A percentile compares a stretch with the other conserved stretches of the same genome.
Evolutionary conservation across 2,113 vertebrate species (phyloP).

Genomic region (Andinoacara biseriatus): DNA sequence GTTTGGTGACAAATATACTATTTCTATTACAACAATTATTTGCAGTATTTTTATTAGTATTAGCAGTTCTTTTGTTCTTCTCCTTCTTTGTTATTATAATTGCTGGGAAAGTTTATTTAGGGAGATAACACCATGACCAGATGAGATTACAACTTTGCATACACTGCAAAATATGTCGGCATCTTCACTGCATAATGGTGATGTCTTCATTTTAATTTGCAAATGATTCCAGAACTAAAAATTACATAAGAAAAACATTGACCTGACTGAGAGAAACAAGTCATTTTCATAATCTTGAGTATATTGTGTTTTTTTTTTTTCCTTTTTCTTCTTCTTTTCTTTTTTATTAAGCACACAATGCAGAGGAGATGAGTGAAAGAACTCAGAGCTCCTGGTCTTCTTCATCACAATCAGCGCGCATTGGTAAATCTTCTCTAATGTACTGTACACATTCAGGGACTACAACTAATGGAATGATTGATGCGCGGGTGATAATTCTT

Average conservation of each 20-base stretch:
- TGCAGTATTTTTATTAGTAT: no score
- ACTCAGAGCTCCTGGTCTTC: not conserved
- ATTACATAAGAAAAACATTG: not conserved
- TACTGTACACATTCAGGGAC: not conserved
- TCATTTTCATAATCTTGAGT: not conserved
- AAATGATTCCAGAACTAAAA: not conserved
- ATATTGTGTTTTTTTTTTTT: not conserved
- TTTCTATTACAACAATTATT: not conserved
- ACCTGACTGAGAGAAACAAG: not conserved
- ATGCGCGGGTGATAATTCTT: not conserved
- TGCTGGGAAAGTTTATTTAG: no score
- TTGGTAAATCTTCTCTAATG: not conserved
- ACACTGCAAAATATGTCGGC: no score
- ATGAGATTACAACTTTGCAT: no score
- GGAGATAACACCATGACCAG: no score
- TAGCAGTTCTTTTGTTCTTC: no score
- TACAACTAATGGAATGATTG: not conserved
- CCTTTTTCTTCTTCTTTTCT: no score
- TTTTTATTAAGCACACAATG: not conserved
- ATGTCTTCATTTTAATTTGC: not conserved
- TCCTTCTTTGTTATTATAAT: no score
- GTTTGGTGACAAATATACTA: not conserved
- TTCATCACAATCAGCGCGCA: not conserved
- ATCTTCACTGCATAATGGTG: no score
- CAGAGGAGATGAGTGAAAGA: not conserved